Conservation (phyloP, 1,140 invertebrate genomes). For the Trachymyrmex cornetzi region DNA sequence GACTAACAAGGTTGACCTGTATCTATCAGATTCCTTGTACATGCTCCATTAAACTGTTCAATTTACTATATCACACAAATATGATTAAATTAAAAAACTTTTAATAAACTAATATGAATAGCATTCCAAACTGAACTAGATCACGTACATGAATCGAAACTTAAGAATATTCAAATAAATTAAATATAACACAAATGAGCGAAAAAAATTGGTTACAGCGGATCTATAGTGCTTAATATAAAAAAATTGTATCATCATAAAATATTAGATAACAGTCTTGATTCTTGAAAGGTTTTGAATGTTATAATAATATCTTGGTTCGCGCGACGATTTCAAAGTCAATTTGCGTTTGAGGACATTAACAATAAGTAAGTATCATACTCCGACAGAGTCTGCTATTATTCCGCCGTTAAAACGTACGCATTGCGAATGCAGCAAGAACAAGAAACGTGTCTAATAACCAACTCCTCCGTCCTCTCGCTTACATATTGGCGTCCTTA, state of each 20-base stretch:
- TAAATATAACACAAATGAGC: neutral
- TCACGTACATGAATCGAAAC: no score
- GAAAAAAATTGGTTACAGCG: neutral
- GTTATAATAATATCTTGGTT: neutral
- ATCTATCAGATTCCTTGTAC: no score
- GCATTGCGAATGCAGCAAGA: constrained; percentile 11
- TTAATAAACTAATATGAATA: no score
- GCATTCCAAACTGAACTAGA: no score
- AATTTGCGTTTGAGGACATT: neutral
- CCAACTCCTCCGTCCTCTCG: constrained; percentile 27
- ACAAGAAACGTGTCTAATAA: constrained; percentile 58
- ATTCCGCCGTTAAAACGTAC: constrained; percentile 27
- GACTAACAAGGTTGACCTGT: no score
- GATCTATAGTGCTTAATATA: neutral
- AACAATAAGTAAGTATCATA: constrained; percentile 5
- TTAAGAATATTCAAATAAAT: no score
- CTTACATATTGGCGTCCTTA: constrained; percentile 18
- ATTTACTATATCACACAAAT: no score
- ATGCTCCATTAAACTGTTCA: no score
- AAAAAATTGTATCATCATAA: neutral
- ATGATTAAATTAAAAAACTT: no score
- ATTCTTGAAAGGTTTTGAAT: neutral
- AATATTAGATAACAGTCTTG: neutral
- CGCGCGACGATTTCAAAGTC: neutral
- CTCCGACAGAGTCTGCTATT: neutral